Percentiles rank a stretch among this genome's conserved stretches.
Conservation (phyloP, 2,888 invertebrate genomes). For the Dorcus parallelipipedus region DNA sequence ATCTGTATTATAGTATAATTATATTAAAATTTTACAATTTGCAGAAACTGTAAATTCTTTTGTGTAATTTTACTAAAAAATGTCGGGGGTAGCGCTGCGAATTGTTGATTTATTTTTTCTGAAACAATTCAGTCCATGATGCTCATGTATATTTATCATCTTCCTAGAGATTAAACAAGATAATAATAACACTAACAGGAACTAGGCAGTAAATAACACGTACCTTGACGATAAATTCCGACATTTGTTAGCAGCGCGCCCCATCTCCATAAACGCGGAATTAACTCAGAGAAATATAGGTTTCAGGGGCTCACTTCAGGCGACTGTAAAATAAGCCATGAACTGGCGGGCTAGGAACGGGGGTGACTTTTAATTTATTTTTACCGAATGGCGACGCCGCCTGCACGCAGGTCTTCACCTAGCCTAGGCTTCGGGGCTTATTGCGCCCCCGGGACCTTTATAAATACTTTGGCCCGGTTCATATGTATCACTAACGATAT, state of each 20-base stretch:
- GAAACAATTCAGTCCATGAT: too few species aligned
- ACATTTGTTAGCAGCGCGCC: constrained; percentile 33
- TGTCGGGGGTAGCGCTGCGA: too few species aligned
- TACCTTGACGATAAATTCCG: constrained; percentile 24
- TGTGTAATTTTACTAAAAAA: too few species aligned
- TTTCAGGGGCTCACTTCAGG: constrained; percentile 21
- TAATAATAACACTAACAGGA: background rate
- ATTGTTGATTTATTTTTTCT: too few species aligned
- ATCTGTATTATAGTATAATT: too few species aligned
- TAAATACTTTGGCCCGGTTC: constrained; percentile 16
- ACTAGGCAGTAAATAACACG: background rate
- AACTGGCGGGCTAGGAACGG: background rate
- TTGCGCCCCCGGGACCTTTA: constrained; percentile 16
- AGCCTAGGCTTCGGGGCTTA: constrained; percentile 3
- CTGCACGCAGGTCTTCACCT: constrained; percentile 21
- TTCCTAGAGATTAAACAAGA: background rate
- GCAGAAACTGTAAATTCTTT: too few species aligned
- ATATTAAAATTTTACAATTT: too few species aligned
- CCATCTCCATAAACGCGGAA: constrained; percentile 36
- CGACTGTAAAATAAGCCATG: constrained; percentile 9
- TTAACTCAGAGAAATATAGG: constrained; percentile 35
- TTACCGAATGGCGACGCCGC: constrained; percentile 24
- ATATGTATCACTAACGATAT: too few species aligned
- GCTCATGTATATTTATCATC: background rate
- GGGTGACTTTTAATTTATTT: constrained; percentile 37